A percentile compares a stretch with the other conserved stretches of the same genome.
Evolutionary conservation across 2,113 vertebrate species (phyloP).

Genomic region (Nannospalax galili): DNA sequence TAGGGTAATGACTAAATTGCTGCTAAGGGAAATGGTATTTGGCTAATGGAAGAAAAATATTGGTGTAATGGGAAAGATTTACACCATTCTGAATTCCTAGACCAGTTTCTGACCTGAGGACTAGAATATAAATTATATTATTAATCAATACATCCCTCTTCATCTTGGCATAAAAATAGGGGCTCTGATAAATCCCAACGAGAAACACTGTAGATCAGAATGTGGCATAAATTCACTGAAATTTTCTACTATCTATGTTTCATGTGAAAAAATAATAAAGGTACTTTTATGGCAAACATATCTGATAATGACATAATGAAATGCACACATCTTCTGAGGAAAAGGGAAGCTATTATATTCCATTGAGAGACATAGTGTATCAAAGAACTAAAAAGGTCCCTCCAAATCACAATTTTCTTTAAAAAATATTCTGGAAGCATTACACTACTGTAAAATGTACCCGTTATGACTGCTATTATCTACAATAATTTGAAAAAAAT

Average conservation of each 20-base stretch:
- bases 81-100: slow-evolving; percentile 60
- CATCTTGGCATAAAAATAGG: background rate
- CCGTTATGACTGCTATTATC: slow-evolving; percentile 74
- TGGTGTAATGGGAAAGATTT: slow-evolving; percentile 52
- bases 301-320: slow-evolving; percentile 81
- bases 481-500: slow-evolving; percentile 56
- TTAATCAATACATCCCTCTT: slow-evolving; percentile 52
- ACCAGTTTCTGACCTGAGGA: slow-evolving; percentile 50
- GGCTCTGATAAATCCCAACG: background rate
- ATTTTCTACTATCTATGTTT: slow-evolving; percentile 59
- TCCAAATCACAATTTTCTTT: slow-evolving; percentile 76
- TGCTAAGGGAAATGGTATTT: slow-evolving; percentile 78
- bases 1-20: slow-evolving; percentile 85
- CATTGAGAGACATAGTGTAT: slow-evolving; percentile 72
- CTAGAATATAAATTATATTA: slow-evolving; percentile 47
- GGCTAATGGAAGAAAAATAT: slow-evolving; percentile 75
- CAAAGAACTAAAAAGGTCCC: slow-evolving; percentile 78
- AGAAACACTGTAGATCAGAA: background rate
- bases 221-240: slow-evolving; percentile 19
- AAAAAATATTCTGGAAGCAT: slow-evolving; percentile 77
- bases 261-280: slow-evolving; percentile 43
- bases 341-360: slow-evolving; percentile 70
- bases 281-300: slow-evolving; percentile 71
- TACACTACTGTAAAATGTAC: slow-evolving; percentile 67
- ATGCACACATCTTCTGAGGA: slow-evolving; percentile 65